Conservation (phyloP, 2,797 vertebrate genomes). For the Hozukius guyotensis region DNA sequence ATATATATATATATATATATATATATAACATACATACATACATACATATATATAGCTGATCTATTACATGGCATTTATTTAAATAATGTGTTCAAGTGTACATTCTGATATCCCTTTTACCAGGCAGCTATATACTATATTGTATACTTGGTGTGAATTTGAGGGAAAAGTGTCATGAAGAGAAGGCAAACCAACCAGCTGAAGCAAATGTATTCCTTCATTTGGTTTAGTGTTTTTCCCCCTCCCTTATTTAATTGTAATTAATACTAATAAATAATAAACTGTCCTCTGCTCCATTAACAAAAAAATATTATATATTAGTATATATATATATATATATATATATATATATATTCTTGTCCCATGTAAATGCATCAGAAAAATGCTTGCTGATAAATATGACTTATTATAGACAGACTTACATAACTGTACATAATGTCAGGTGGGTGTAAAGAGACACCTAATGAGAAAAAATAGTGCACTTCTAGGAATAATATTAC, state of each 20-base stretch:
- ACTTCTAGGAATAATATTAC: slow-evolving; percentile 11
- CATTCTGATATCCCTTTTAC: neutral
- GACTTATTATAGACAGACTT: neutral
- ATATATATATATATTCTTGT: neutral
- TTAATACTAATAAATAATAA: too few species aligned
- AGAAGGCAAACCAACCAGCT: neutral
- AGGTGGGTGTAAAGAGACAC: neutral
- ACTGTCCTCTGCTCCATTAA: neutral
- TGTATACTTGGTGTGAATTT: neutral
- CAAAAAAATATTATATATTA: neutral
- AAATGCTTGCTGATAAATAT: neutral
- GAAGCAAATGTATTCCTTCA: neutral
- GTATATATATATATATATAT: too few species aligned
- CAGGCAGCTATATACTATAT: too few species aligned
- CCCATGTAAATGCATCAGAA: neutral
- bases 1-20: neutral
- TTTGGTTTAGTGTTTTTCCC: too few species aligned
- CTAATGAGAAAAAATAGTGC: neutral
- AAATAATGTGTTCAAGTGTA: neutral
- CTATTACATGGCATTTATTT: neutral
- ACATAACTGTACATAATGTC: neutral
- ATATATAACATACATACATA: too few species aligned
- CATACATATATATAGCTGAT: neutral
- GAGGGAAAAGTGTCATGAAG: neutral
- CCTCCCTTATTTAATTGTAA: too few species aligned